phyloP scores from a whole-genome alignment of 2,797 vertebrate species.

The Gymnopithys bicolor region DNA sequence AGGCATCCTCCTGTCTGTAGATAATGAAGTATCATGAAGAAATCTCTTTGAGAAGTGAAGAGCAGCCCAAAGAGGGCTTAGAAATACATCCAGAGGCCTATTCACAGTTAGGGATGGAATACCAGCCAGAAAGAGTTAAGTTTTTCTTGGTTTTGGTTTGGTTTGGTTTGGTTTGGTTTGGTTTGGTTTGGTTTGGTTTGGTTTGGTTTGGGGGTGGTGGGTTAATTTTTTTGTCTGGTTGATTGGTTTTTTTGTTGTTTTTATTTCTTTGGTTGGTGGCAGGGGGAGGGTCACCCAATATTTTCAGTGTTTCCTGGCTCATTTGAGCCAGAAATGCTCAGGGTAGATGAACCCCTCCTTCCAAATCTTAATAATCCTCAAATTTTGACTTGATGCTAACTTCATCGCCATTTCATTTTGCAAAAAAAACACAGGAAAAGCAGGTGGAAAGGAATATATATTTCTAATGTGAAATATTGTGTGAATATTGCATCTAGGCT shows the following conservation, averaged over 20 bases:
- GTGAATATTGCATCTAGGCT: neutral
- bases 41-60: neutral
- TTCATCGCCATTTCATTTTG: neutral
- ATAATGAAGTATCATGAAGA: neutral
- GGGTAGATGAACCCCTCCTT: neutral
- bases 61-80: neutral
- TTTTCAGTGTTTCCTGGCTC: neutral
- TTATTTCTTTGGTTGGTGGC: neutral
- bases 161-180: too few species aligned
- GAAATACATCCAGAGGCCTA: neutral
- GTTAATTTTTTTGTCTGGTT: neutral
- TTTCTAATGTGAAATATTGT: neutral
- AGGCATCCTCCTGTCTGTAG: neutral
- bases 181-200: too few species aligned
- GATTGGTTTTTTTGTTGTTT: neutral
- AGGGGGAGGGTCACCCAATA: neutral
- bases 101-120: neutral
- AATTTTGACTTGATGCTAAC: neutral
- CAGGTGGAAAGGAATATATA: neutral
- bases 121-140: neutral
- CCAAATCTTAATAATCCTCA: neutral
- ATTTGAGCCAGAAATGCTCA: neutral
- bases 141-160: neutral
- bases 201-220: too few species aligned
- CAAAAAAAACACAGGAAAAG: neutral